These are phyloP conservation scores for Hypocryptadius cinnamomeus DNA, from an alignment of 2,113 vertebrate genomes.

Conservation along the genomic window DNA sequence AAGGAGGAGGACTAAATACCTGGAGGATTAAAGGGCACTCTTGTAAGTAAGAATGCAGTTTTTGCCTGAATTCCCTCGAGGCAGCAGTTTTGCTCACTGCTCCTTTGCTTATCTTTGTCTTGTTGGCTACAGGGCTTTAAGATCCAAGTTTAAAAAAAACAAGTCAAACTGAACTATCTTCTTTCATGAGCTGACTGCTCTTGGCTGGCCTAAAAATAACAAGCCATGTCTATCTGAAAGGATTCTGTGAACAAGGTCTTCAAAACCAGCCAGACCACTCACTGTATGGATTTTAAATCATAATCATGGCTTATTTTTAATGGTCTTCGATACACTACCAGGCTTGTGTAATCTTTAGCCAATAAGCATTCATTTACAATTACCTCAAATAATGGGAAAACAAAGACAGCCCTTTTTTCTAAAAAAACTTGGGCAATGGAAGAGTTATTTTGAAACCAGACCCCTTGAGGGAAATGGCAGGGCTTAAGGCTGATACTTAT, in stretches of 20 bases:
- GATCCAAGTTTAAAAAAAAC: background rate
- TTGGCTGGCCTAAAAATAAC: conserved; percentile 39
- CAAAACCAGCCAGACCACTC: background rate
- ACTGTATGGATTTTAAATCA: background rate
- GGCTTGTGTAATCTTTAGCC: background rate
- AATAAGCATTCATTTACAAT: conserved; percentile 7
- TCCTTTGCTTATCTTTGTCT: conserved; percentile 22
- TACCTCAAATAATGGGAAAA: conserved; percentile 19
- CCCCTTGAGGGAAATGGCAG: background rate
- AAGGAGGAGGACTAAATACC: background rate
- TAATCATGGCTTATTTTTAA: background rate
- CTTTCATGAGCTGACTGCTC: background rate
- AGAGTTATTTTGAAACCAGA: conserved; percentile 27
- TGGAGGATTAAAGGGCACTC: background rate
- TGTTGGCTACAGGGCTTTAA: background rate
- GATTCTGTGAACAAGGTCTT: background rate
- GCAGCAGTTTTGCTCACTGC: background rate
- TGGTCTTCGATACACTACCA: background rate
- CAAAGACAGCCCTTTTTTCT: conserved; percentile 3
- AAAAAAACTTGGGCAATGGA: background rate
- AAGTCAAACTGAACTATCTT: background rate
- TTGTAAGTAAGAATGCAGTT: background rate
- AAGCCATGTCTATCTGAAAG: background rate
- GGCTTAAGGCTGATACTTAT: background rate
- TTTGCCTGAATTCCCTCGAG: background rate